Evolutionary conservation across 2,888 invertebrate species (phyloP).

Genomic region (Phengaris alcon): DNA sequence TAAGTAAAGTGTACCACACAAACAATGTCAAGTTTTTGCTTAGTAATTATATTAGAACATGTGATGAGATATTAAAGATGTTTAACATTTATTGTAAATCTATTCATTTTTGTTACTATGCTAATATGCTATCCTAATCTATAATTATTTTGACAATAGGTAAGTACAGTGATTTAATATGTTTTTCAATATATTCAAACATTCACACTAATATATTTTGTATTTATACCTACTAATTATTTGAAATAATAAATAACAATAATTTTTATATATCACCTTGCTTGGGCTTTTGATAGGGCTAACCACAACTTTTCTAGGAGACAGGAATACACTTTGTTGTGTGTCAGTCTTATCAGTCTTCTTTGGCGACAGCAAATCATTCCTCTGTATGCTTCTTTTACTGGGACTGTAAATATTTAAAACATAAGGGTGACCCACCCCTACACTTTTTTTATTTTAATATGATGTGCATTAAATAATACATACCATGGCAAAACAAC

Average conservation of each 20-base stretch:
- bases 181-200: too few species aligned
- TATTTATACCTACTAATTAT: too few species aligned
- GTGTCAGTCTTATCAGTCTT: conserved; percentile 65
- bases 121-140: not conserved
- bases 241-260: too few species aligned
- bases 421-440: too few species aligned
- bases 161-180: too few species aligned
- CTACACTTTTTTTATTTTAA: too few species aligned
- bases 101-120: not conserved
- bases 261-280: conserved; percentile 59
- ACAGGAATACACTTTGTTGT: conserved; percentile 74
- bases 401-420: conserved; percentile 79
- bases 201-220: too few species aligned
- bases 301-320: conserved; percentile 81
- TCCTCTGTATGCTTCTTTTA: conserved; percentile 57
- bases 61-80: not conserved
- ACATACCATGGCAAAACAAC: too few species aligned
- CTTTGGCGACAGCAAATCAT: conserved; percentile 78
- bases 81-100: not conserved
- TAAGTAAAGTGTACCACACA: not conserved
- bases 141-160: not conserved
- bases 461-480: too few species aligned
- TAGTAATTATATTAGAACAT: not conserved
- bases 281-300: conserved; percentile 82
- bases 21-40: conserved; percentile 24